A percentile compares a stretch with the other conserved stretches of the same genome.
These are phyloP conservation scores for Adineta ricciae DNA, from an alignment of 2,888 invertebrate genomes.

Conservation along the genomic window DNA sequence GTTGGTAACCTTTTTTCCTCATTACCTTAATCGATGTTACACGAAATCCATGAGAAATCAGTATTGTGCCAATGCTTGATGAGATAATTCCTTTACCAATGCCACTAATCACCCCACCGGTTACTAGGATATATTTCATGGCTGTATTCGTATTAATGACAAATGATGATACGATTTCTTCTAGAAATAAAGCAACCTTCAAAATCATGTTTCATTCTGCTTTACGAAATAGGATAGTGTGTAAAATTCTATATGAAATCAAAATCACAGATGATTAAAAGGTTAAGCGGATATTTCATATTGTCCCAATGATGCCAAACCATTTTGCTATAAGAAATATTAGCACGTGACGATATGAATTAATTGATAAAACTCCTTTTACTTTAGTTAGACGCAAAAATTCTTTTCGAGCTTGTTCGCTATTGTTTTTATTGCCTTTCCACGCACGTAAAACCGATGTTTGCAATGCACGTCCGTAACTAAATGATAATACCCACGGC, in stretches of 20 bases:
- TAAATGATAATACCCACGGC: constrained; percentile 95
- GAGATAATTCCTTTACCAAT: constrained; percentile 59
- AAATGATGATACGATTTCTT: not conserved
- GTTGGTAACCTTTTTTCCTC: not conserved
- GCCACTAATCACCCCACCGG: constrained; percentile 97
- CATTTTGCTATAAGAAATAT: not conserved
- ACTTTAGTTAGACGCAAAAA: constrained; percentile 85
- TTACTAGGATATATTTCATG: constrained; percentile 93
- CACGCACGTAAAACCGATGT: constrained; percentile 89
- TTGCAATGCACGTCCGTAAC: constrained; percentile 88
- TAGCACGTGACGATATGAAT: not conserved
- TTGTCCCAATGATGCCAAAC: not conserved
- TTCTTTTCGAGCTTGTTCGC: constrained; percentile 72
- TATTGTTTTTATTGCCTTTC: constrained; percentile 80
- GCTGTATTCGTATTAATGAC: not conserved
- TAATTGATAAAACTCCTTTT: constrained; percentile 34
- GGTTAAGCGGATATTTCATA: not conserved
- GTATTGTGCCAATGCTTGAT: constrained; percentile 50
- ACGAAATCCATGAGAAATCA: constrained; percentile 84
- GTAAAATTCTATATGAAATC: not conserved
- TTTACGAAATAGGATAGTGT: not conserved
- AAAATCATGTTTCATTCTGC: not conserved
- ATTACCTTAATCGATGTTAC: constrained; percentile 82
- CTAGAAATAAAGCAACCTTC: not conserved
- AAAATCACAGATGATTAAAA: not conserved